phyloP scores from a whole-genome alignment of 1,140 invertebrate genomes.

The Rhagoletis zephyria region DNA sequence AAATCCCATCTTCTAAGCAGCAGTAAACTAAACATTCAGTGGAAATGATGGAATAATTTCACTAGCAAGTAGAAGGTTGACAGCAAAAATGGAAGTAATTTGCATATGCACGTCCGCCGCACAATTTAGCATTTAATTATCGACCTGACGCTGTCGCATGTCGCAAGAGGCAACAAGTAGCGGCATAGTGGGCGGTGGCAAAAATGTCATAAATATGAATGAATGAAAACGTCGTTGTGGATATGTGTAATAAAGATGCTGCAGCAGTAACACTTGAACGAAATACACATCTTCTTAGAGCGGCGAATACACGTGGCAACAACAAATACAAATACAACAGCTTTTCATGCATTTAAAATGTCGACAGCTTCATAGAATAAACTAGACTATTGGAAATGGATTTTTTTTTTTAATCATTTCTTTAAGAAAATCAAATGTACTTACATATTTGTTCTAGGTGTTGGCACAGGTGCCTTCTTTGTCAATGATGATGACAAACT shows the following conservation, averaged over 20 bases:
- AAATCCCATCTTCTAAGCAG: neutral
- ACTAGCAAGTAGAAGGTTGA: conserved; percentile 26
- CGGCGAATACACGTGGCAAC: neutral
- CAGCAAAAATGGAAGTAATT: conserved; percentile 34
- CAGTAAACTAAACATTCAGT: neutral
- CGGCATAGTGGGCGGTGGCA: neutral
- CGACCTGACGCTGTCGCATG: neutral
- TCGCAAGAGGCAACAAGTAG: neutral
- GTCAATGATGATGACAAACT: conserved; percentile 58
- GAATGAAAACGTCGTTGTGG: neutral
- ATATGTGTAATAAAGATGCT: conserved; percentile 20
- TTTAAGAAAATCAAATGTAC: conserved; percentile 58
- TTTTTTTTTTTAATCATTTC: neutral
- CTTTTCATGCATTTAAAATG: conserved; percentile 6
- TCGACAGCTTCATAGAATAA: neutral
- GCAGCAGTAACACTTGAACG: neutral
- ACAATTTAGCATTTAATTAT: conserved; percentile 50
- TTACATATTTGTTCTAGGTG: conserved; percentile 75
- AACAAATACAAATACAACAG: neutral
- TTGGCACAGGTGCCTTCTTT: conserved; percentile 75
- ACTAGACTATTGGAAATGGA: conserved; percentile 12
- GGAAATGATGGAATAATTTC: neutral
- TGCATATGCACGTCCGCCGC: conserved; percentile 3
- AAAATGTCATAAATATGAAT: neutral
- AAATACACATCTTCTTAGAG: neutral